Evolutionary conservation across 2,113 vertebrate genomes (phyloP).

Genomic region (Sebastes schlegelii): DNA sequence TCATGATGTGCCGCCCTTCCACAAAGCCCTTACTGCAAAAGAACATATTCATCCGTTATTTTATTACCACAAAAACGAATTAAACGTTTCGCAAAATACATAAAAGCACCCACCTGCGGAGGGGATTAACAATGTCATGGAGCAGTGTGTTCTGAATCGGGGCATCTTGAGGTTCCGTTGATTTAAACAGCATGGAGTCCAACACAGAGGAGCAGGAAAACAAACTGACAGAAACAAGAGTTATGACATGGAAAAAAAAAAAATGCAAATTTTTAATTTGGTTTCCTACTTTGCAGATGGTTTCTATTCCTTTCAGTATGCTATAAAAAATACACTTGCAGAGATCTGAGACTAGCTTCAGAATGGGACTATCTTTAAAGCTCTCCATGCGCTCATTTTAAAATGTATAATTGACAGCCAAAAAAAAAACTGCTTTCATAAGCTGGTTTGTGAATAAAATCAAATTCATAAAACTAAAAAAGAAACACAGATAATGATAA

Average conservation of each 20-base stretch:
- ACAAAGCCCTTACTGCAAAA: constrained; percentile 88
- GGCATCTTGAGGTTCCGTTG: constrained; percentile 74
- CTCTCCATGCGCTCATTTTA: too few species aligned
- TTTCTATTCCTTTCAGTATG: not conserved
- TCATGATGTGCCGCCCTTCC: constrained; percentile 85
- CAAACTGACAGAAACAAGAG: constrained; percentile 78
- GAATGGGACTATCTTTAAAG: not conserved
- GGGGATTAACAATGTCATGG: constrained; percentile 89
- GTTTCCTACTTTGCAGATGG: not conserved
- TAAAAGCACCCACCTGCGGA: constrained; percentile 81
- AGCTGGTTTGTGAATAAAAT: too few species aligned
- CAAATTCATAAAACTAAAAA: too few species aligned
- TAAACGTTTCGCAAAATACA: too few species aligned
- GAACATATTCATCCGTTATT: not conserved
- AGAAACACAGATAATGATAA: too few species aligned
- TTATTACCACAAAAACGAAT: not conserved
- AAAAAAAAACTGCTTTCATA: too few species aligned
- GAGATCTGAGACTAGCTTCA: not conserved
- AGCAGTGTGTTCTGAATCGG: constrained; percentile 87
- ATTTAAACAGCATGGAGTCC: constrained; percentile 90
- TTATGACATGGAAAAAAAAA: not conserved
- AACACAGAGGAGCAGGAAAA: constrained; percentile 91
- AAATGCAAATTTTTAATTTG: not conserved
- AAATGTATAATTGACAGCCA: too few species aligned
- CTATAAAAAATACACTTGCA: not conserved